Evolutionary conservation across 2,888 invertebrate species (phyloP).

Genomic region (Lissocephala sabroskyi): DNA sequence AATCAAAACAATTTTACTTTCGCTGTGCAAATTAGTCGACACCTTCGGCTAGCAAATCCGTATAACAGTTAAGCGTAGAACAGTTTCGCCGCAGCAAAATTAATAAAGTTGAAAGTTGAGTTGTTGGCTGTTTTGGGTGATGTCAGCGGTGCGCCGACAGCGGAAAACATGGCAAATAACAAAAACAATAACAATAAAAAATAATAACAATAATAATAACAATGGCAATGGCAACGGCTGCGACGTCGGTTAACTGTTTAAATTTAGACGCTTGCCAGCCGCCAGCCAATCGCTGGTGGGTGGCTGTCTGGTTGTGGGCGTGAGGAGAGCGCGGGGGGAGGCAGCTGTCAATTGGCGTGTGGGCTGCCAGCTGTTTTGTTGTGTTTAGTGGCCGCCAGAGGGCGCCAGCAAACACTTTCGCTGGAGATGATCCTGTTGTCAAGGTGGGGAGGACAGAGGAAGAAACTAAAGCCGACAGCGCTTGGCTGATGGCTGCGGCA

Average conservation of each 20-base stretch:
- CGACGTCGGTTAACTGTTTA: conserved; percentile 43
- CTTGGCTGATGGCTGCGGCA: conserved; percentile 1
- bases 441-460: too few relatives aligned
- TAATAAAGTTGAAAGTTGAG: conserved; percentile 7
- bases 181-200: conserved; percentile 29
- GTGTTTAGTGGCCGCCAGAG: too few relatives aligned
- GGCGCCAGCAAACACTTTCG: too few relatives aligned
- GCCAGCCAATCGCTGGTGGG: background rate
- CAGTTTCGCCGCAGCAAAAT: too few relatives aligned
- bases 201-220: conserved; percentile 14
- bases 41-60: too few relatives aligned
- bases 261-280: conserved; percentile 34
- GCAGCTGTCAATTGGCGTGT: too few relatives aligned
- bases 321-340: background rate
- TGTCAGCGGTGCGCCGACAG: conserved; percentile 39
- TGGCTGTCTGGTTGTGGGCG: background rate
- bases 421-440: background rate
- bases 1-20: too few relatives aligned
- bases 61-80: too few relatives aligned
- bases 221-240: conserved; percentile 7
- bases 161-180: conserved; percentile 51
- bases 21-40: background rate
- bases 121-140: conserved; percentile 40
- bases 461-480: too few relatives aligned
- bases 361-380: too few relatives aligned